These are phyloP conservation scores for Calypte anna DNA, from an alignment of 2,113 vertebrate species.

Conservation along the genomic window DNA sequence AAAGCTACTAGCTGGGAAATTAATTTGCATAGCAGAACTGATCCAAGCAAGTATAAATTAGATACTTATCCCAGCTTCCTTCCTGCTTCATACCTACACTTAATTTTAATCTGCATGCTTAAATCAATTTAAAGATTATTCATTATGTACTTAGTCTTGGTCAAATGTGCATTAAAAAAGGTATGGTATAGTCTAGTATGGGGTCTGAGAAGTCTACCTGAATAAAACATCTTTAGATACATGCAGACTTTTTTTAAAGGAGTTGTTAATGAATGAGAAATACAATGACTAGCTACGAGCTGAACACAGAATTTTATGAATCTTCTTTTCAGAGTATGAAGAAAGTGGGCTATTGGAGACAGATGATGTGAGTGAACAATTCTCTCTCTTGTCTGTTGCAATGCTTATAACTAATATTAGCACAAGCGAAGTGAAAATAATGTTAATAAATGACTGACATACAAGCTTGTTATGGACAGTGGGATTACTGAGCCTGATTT, in stretches of 20 bases:
- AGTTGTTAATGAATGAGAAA: neutral
- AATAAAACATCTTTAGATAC: neutral
- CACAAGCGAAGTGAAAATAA: neutral
- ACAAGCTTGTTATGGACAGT: neutral
- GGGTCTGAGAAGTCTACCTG: neutral
- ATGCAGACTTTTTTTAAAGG: neutral
- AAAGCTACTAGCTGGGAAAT: neutral
- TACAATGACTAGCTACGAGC: neutral
- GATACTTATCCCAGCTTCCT: neutral
- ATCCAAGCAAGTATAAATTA: neutral
- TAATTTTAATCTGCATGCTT: neutral
- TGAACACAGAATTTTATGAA: slow-evolving; percentile 45
- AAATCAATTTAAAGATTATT: neutral
- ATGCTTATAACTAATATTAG: neutral
- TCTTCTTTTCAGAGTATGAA: slow-evolving; percentile 90
- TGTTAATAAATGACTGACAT: neutral
- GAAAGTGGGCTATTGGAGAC: slow-evolving; percentile 96
- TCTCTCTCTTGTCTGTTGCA: slow-evolving; percentile 11
- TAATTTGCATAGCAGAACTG: neutral
- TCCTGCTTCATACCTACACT: neutral
- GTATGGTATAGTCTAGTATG: neutral
- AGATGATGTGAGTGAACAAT: slow-evolving; percentile 88
- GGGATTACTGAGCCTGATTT: neutral
- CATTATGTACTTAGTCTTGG: neutral
- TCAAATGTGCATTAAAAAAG: neutral